These are phyloP conservation scores for Lagocephalus sceleratus DNA, from an alignment of 2,797 vertebrate genomes.

Conservation along the genomic window DNA sequence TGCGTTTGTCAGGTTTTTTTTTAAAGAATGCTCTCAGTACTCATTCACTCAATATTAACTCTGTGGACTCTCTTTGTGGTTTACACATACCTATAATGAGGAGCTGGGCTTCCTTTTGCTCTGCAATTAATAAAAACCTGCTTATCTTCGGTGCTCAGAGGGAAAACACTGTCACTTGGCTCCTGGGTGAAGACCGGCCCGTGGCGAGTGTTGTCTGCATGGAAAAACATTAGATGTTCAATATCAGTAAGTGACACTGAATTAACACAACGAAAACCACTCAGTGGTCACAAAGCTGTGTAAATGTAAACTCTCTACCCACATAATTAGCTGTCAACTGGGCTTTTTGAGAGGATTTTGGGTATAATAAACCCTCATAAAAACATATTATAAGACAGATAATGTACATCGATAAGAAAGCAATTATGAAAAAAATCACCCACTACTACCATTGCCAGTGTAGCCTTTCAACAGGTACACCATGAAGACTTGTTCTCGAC, in stretches of 20 bases:
- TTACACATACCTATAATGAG: constrained; percentile 78
- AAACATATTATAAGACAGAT: constrained; percentile 39
- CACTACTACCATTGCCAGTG: constrained; percentile 10
- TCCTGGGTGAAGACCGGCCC: constrained; percentile 91
- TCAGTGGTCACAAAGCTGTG: constrained; percentile 30
- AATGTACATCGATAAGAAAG: constrained; percentile 34
- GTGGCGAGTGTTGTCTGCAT: constrained; percentile 77
- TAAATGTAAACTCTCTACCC: constrained; percentile 29
- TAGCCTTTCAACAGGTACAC: constrained; percentile 4
- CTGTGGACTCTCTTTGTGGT: too few species aligned
- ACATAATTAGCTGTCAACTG: constrained; percentile 60
- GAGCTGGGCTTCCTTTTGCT: constrained; percentile 86
- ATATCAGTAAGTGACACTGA: constrained; percentile 23
- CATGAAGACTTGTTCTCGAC: constrained; percentile 17
- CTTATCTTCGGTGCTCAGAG: constrained; percentile 85
- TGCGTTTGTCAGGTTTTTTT: too few species aligned
- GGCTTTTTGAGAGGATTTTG: constrained; percentile 39
- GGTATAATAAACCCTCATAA: constrained; percentile 46
- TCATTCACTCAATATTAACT: too few species aligned
- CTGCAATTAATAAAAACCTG: constrained; percentile 89
- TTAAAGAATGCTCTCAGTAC: not conserved
- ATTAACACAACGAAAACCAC: constrained; percentile 44
- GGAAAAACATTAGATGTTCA: constrained; percentile 26
- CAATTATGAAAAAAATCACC: constrained; percentile 56
- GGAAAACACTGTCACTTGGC: constrained; percentile 85